Conservation (phyloP, 2,113 vertebrate genomes). For the Nycticorax nycticorax region DNA sequence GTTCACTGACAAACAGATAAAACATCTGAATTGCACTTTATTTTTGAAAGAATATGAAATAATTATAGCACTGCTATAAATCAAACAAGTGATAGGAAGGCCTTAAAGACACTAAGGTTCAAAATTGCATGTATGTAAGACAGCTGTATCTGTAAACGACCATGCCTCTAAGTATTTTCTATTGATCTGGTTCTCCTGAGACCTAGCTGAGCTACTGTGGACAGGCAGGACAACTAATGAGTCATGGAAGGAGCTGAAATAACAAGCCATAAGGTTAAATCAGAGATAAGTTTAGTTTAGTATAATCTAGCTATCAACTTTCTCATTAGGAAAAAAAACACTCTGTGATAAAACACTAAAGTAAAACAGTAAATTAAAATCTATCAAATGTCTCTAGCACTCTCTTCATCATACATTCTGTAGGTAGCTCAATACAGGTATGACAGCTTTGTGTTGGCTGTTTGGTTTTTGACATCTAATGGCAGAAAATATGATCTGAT, state of each 20-base stretch:
- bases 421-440: background rate
- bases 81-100: background rate
- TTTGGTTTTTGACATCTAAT: background rate
- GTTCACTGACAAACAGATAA: background rate
- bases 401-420: background rate
- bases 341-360: background rate
- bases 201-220: rapidly evolving
- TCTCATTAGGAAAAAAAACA: background rate
- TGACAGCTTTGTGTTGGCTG: background rate
- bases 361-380: background rate
- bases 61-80: background rate
- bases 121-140: background rate
- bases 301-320: background rate
- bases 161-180: background rate
- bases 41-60: background rate
- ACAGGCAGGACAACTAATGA: background rate
- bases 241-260: background rate
- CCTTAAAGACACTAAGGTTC: background rate
- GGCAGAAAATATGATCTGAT: background rate
- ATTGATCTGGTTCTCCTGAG: background rate
- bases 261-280: background rate
- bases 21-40: background rate
- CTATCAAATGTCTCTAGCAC: background rate
- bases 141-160: background rate
- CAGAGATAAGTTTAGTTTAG: background rate